Base-by-base conservation (phyloP, 2,797 vertebrate genomes). In the Gadopsis marmoratus region DNA sequence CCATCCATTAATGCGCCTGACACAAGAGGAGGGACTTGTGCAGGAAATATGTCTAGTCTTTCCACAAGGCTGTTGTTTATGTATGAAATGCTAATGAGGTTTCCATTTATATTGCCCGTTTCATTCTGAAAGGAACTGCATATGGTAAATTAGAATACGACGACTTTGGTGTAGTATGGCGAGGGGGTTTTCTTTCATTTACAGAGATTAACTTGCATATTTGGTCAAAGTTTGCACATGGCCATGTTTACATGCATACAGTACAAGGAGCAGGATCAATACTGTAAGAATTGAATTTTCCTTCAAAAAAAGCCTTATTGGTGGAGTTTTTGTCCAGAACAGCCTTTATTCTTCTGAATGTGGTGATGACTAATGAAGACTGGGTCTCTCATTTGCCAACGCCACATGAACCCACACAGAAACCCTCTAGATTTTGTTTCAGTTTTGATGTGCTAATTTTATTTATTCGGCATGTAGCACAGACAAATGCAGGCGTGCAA, bases 381-480 rank as follows among this genome's bases (percentile, higher is more conserved):
- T 66, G 17, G 17, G 45, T 82, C 23, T 77, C 54, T n/a, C 70
- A 83, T 89, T 78, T 89, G 51, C 65, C 37, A 37, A 37, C 64
- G 26, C 68, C 16, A 48, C 58, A 45, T 54, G 54, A 53, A 68
- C 69, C 72, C 56, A n/a, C 58, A 45, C 16, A 76, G 53, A 74
- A 66, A 63, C 78, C 54, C 66, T 82, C 58, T 64, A 69, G 68
- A 88, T 91, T 88, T 82, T 65, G 35, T 81, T 55, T 41, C 62
- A 79, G 90, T 93, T 93, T 95, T 95, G 92, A 95, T 94, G 89
- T 95, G 93, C 90, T 94, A 94, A 95, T 95, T 93, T 88, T 56
- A 89, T 89, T 92, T 82, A 89, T 92, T 85, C 76, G n/a, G 7
- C 70, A 85, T 82, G 85, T 45, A 37, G 60, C 19, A 62, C 66